Base-by-base conservation (phyloP, 1,140 invertebrate species). In the Drosophila eugracilis region DNA sequence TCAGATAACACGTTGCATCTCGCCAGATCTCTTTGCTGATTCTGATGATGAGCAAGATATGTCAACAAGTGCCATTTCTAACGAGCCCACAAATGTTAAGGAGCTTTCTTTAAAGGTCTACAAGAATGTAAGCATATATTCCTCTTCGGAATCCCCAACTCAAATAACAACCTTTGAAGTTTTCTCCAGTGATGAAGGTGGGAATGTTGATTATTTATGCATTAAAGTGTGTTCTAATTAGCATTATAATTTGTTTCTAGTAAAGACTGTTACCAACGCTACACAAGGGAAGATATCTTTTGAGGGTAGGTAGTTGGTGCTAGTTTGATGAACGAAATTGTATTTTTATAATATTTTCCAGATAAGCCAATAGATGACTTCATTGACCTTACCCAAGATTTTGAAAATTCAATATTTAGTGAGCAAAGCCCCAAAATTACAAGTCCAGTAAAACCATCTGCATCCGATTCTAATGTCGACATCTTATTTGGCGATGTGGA, bases 1-100 rank as follows among this genome's bases (percentile, higher is more conserved):
- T 26, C 60, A 70, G 15, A 44, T 9, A 14, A 77, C 62, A 0
- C 78, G 85, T 5, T 80, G 74, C 47, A 73, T 49, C 17, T 91
- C 89, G 0, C 89, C 89, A 14, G 89, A 91, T 70, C 63, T 91
- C 19, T 91, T 91, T 54, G 89, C 75, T 7, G 89, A 90, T 34
- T 91, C 89, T 1, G 89, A 90, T 45, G 78, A 72, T 26, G 78
- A 79, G 4, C 19, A 39, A n/a, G 71, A 49, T 7, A 17, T 24
- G 0, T 17, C 53, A 22, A 15, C 34, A 0, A 10, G 10, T 6
- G 14, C 28, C n/a, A 4, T 45, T 1, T 17, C 17, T 1, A 37
- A 39, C 4, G 52, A 74, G n/a, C 26, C 42, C 0, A 3, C 22
- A 2, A 72, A 71, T 12, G 12, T 75, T 12, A 28, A 42, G 7